These are phyloP conservation scores for Panagrolaimus sp. DNA, from an alignment of 1,140 invertebrate species.

Conservation along the genomic window DNA sequence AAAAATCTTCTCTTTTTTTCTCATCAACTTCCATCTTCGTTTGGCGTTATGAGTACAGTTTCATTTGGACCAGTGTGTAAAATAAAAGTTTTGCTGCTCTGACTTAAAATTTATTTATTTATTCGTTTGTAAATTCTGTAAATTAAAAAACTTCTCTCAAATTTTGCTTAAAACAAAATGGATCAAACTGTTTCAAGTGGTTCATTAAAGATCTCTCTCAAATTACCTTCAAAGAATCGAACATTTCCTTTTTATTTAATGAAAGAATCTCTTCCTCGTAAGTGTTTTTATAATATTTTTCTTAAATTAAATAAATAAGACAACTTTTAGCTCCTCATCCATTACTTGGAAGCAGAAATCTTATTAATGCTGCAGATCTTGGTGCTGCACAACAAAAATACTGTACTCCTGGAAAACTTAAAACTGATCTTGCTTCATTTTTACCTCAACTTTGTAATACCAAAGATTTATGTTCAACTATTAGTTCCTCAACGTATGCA, in stretches of 20 bases:
- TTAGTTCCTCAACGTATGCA: constrained; percentile 10
- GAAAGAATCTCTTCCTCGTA: constrained; percentile 9
- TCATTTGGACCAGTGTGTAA: too few species aligned
- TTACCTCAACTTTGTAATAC: constrained; percentile 7
- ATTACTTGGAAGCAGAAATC: neutral
- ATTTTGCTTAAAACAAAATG: too few species aligned
- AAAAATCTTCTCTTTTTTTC: too few species aligned
- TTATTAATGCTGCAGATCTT: neutral
- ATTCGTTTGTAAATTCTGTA: too few species aligned
- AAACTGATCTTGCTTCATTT: constrained; percentile 6
- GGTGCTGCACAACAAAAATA: constrained; percentile 5
- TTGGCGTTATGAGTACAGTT: too few species aligned
- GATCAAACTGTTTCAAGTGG: too few species aligned
- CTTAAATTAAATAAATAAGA: neutral
- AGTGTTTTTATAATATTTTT: neutral
- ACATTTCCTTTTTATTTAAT: constrained; percentile 4
- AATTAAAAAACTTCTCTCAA: too few species aligned
- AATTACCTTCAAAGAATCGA: too few species aligned
- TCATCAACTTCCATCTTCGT: too few species aligned
- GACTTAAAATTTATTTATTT: too few species aligned
- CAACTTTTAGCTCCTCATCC: neutral
- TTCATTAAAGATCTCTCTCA: too few species aligned
- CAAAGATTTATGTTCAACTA: neutral
- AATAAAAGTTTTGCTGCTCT: too few species aligned
- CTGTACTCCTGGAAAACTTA: neutral